Evolutionary conservation across 2,888 invertebrate genomes (phyloP), one percentile per base, ranked within the genome.

Genomic region (Carterocephalus palaemon): DNA sequence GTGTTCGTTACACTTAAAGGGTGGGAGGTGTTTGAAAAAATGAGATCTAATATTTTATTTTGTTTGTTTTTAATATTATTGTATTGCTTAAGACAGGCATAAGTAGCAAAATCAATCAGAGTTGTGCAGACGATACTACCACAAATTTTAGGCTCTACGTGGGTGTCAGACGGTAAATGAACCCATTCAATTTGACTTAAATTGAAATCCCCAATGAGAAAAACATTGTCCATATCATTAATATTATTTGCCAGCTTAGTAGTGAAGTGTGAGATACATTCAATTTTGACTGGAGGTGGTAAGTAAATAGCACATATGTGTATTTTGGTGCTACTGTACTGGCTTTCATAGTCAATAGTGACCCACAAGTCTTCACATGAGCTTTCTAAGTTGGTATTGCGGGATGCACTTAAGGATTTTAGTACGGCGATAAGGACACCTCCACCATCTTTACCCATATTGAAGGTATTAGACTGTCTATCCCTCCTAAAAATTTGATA

Each of bases 401-500:
- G n/a, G n/a, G n/a, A n/a, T n/a, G n/a, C n/a, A n/a, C n/a, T n/a
- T n/a, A n/a, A n/a, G n/a, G n/a, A n/a, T n/a, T n/a, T n/a, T n/a
- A n/a, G n/a, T n/a, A n/a, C n/a, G n/a, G n/a, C n/a, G n/a, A n/a
- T n/a, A n/a, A n/a, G n/a, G n/a, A n/a, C n/a, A n/a, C n/a, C n/a
- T n/a, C n/a, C n/a, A 10, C 40, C 40, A 9, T 32, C 32, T 15
- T 24, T 41, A 4, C 29, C 32, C 6, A 12, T 5, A 13, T 24
- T 41, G 17, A 41, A 24, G 0, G 40, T 32, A 6, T 20, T 15
- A 10, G 40, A 41, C 12, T 41, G 32, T 24, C 40, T 20, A 10
- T 41, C 32, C 10, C 32, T 41, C 8, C 40, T 32, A 10, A 32
- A 40, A 0, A 40, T 12, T 10, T 32, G 23, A 24, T 42, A 42